Base-by-base conservation (phyloP, 2,797 vertebrate genomes). In the Characodon lateralis region DNA sequence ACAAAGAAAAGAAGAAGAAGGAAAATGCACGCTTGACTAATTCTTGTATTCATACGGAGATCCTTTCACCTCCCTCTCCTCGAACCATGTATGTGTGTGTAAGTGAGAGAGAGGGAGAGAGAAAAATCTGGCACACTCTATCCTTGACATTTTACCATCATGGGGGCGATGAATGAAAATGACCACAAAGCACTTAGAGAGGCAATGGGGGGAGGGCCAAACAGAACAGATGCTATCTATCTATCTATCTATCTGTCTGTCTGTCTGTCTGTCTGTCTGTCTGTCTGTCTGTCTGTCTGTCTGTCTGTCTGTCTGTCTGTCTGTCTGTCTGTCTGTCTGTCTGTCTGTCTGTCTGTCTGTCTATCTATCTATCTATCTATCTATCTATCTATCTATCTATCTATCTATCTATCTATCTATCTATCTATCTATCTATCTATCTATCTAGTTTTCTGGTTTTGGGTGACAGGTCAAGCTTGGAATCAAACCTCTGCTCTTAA, bases 1-100 rank as follows among this genome's bases (percentile, higher is more conserved):
- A 66, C 53, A 82, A 87, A 90, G 87, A 90, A 92, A 89, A 51
- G 78, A 78, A 90, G 85, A 89, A 91, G 89, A 88, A 90, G 87
- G 86, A 93, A 91, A 89, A 89, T 89, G 80, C 85, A 93, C 77
- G 91, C 93, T 90, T 93, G 89, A 94, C 85, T 92, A 90, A 91
- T 89, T 90, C 88, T 83, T 87, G 86, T 87, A 93, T 94, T 95
- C 90, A 93, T 78, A 66, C 69, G 9, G 58, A 82, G 79, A 74
- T 85, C 81, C 82, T 48, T 80, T 81, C 73, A 85, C 87, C 78
- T 78, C 84, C 84, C 77, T 80, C 69, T 80, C 68, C 59, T 77
- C 66, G 76, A 20, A 63, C 72, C 20, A 9, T 69, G 77, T 63
- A 72, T 73, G 85, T 71, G 79, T 83, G 76, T 82, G 53, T 9